Conservation (phyloP, 2,113 vertebrate genomes). For the Irena cyanogastra region DNA sequence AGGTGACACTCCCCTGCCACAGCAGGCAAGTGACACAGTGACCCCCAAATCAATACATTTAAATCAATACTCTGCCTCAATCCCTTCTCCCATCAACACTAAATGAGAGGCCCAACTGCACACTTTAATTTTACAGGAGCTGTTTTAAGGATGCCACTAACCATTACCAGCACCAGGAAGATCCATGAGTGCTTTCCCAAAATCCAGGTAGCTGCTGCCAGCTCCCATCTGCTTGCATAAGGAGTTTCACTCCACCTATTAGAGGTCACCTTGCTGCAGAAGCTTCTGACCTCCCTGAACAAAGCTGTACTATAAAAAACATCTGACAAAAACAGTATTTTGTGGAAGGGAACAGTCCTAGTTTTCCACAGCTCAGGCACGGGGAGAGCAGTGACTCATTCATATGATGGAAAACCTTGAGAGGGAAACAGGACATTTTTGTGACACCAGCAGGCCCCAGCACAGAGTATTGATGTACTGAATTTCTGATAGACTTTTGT, state of each 20-base stretch:
- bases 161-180: background rate
- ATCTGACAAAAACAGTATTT: background rate
- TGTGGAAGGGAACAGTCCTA: background rate
- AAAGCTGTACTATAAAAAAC: background rate
- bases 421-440: background rate
- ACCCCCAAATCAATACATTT: background rate
- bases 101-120: constrained; percentile 1
- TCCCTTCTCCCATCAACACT: background rate
- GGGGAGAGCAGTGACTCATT: background rate
- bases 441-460: background rate
- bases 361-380: background rate
- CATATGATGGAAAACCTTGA: constrained; percentile 37
- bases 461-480: background rate
- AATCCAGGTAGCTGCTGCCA: background rate
- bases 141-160: background rate
- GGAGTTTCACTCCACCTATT: background rate
- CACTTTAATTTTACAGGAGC: background rate
- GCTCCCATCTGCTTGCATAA: background rate
- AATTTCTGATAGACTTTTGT: constrained; percentile 36
- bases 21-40: background rate
- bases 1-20: background rate
- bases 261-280: background rate
- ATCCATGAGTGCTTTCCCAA: background rate
- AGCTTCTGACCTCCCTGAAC: background rate
- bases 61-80: background rate